Percentiles rank a stretch among this genome's conserved stretches.
Conservation (phyloP, 1,140 invertebrate genomes). For the Stegodyphus mimosarum region DNA sequence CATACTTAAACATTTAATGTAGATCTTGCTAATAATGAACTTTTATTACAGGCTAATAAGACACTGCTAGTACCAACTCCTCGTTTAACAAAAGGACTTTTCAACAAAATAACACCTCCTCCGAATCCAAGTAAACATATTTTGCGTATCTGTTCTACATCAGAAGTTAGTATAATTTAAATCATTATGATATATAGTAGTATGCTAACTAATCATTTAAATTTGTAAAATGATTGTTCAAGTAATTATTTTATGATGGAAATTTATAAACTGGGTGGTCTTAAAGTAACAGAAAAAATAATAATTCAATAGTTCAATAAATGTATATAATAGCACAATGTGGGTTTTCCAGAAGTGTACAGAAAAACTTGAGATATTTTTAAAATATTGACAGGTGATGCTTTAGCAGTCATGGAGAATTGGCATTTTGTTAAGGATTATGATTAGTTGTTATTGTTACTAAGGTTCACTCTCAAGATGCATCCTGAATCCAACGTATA, state of each 20-base stretch:
- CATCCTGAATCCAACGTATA: too few relatives aligned
- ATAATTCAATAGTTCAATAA: not conserved
- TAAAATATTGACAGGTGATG: too few relatives aligned
- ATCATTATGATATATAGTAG: not conserved
- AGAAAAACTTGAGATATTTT: too few relatives aligned
- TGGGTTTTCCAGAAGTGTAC: not conserved
- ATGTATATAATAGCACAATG: not conserved
- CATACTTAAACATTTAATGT: too few relatives aligned
- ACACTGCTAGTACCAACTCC: conserved; percentile 82
- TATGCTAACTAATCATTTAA: not conserved
- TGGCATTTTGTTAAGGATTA: too few relatives aligned
- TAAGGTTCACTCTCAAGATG: too few relatives aligned
- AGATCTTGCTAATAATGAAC: too few relatives aligned
- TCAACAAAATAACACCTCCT: conserved; percentile 76
- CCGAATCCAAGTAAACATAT: conserved; percentile 74
- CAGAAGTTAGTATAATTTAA: conserved; percentile 40
- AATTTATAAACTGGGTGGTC: not conserved
- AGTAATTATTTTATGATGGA: not conserved
- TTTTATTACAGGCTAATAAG: conserved; percentile 73
- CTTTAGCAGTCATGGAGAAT: too few relatives aligned
- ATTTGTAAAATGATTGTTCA: not conserved
- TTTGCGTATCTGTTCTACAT: conserved; percentile 75
- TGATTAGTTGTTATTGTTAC: too few relatives aligned
- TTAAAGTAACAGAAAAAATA: not conserved
- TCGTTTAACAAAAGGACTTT: conserved; percentile 77